These are phyloP conservation scores for Enteromius trimaculatus DNA, from an alignment of 2,797 vertebrate genomes.

Conservation along the genomic window DNA sequence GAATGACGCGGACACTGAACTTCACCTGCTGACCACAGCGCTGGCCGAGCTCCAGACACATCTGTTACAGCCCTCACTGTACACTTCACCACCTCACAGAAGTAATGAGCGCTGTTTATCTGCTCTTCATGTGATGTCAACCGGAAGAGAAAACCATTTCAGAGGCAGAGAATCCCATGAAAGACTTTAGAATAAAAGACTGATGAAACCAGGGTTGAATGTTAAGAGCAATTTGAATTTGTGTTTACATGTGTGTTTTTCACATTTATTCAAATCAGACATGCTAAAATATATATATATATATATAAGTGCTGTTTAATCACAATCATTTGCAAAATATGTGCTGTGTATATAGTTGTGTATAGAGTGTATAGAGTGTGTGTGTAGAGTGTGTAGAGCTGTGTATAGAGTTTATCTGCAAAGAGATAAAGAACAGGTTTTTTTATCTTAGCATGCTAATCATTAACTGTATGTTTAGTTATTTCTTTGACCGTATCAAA, in stretches of 20 bases:
- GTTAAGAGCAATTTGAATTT: neutral
- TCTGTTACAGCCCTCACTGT: neutral
- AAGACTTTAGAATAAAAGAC: neutral
- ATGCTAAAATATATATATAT: neutral
- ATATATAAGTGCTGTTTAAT: no score
- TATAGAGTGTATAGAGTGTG: no score
- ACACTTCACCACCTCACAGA: no score
- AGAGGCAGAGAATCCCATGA: neutral
- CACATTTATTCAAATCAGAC: neutral
- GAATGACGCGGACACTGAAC: slow-evolving; percentile 70
- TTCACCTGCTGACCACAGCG: slow-evolving; percentile 68
- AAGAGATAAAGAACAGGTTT: no score
- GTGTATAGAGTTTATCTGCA: no score
- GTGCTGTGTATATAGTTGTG: no score
- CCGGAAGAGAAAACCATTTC: neutral
- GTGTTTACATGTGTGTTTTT: neutral
- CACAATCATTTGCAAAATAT: no score
- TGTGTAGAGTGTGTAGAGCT: no score
- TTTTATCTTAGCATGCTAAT: no score
- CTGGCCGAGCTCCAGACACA: slow-evolving; percentile 53
- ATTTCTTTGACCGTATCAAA: no score
- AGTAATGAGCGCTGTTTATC: neutral
- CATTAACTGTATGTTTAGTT: no score
- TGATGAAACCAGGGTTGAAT: neutral
- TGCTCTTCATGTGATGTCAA: neutral